Evolutionary conservation across 1,140 invertebrate species (phyloP), one percentile per base, ranked within the genome.

Genomic region (Drosophila lacteicornis): DNA sequence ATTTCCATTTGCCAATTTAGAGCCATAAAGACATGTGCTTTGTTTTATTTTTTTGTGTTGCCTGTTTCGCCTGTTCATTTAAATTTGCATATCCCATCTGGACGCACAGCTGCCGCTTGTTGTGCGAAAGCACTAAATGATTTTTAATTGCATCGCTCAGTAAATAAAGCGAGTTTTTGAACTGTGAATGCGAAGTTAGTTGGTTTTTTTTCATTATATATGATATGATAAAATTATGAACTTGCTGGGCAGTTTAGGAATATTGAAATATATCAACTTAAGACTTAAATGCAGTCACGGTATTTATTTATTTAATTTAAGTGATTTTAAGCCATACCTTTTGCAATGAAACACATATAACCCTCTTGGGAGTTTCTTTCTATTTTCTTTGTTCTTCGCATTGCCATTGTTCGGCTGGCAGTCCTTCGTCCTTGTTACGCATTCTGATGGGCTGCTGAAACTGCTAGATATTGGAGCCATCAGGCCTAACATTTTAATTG

Each of bases 401-500:
- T 13, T 33, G 11, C 17, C 2, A 36, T 55, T 55, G 30, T 55
- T 17, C 17, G 8, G 30, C 1, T 7, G 36, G 25, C 27, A 36
- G 9, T 55, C 17, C 33, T 22, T 55, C 19, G 38, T 36, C 13
- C 53, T 15, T 55, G 53, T 56, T 22, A 56, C 36, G 33, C 13
- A 0, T 22, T 22, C 33, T 22, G 50, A 19, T 36, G 50, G 50
- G 1, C 11, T 36, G 33, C 53, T 38, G 36, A 27, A 36, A 40
- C 43, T n/a, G 13, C 13, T 36, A 36, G 53, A 56, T 56, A 56
- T 56, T 40, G 63, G 12, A 30, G 33, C 42, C 13, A 36, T 8
- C 15, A 33, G 50, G 50, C 43, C 50, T 43, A 62, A 69, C 74
- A 77, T 53, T 79, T 79, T 78, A 78, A 79, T 79, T 79, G 75